Base-by-base conservation (phyloP, 2,888 invertebrate species). In the Cantharis rustica region DNA sequence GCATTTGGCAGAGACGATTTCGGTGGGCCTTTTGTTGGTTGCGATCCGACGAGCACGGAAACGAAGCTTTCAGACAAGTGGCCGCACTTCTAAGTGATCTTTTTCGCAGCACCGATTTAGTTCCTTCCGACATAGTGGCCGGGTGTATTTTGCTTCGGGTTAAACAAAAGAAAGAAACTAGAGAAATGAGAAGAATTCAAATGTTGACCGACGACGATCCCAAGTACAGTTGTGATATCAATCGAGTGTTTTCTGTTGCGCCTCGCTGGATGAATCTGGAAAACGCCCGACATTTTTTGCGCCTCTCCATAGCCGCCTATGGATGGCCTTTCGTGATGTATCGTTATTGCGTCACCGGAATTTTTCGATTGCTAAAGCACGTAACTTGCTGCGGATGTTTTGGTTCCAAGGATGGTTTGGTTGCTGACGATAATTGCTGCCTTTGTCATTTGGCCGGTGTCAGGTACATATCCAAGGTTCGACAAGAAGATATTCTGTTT, bases 341-440 rank as follows among this genome's bases (percentile, higher is more conserved):
- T 86, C 90, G 93, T 31, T 93, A 95, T 85, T 92, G 93, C 79
- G 92, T 92, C 78, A 93, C 94, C 0, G 95, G 95, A 2, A 90
- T 94, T 80, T 95, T 94, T 87, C 92, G 93, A 81, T 88, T 96
- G 73, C 90, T 93, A 27, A 89, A 90, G 9, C 91, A 93, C 84
- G 89, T 94, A 82, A 93, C 93, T 4, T 95, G 94, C 85, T 95
- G 95, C 84, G 89, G 91, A 66, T 95, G 95, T 85, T 93, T 87
- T 78, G 83, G 84, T 84, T 71, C 79, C 7, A 90, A 91, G 81
- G 89, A 89, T 64, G 92, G 91, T 2, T 90, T 92, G 81, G 93
- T 96, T 64, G 91, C 93, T n/a, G 94, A 95, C 78, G 97, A 97
- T 89, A 97, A 97, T 88, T 96, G 96, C 87, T 97, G 97, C 86